These are phyloP conservation scores for Dinothrombium tinctorium DNA, from an alignment of 1,140 invertebrate species.

Conservation along the genomic window DNA sequence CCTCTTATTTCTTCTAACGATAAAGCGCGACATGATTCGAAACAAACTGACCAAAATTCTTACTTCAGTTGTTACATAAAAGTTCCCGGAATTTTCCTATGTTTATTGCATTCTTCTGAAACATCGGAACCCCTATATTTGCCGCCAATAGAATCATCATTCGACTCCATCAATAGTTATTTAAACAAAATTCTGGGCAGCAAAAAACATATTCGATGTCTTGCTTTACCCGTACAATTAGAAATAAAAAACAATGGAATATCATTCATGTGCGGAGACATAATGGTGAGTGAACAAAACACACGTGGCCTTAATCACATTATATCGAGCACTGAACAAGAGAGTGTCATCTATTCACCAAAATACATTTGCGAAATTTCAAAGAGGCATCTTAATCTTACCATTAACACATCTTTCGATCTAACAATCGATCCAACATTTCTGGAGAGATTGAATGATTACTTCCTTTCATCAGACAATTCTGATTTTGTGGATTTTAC, in stretches of 20 bases:
- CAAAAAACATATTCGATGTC: slow-evolving; percentile 7
- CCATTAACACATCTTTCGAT: background rate
- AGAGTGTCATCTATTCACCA: background rate
- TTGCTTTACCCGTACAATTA: slow-evolving; percentile 4
- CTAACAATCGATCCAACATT: slow-evolving; percentile 8
- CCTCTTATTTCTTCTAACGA: background rate
- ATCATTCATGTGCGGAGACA: slow-evolving; percentile 3
- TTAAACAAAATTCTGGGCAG: slow-evolving; percentile 5
- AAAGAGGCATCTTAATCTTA: background rate
- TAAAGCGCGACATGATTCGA: background rate
- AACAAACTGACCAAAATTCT: background rate
- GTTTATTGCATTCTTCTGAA: slow-evolving; percentile 5
- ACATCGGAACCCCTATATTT: background rate
- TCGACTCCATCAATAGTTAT: slow-evolving; percentile 3
- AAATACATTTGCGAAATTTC: background rate
- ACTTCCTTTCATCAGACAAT: background rate
- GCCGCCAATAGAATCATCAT: slow-evolving; percentile 3
- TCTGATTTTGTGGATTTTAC: background rate
- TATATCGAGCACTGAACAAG: too few relatives aligned
- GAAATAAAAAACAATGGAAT: slow-evolving; percentile 1
- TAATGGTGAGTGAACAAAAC: slow-evolving; percentile 5
- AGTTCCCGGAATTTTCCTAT: slow-evolving; percentile 10
- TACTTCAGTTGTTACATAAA: slow-evolving; percentile 9
- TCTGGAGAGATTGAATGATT: slow-evolving; percentile 7
- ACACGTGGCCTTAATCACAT: background rate